Evolutionary conservation across 2,888 invertebrate species (phyloP), one percentile per base, ranked within the genome.

Genomic region (Drepanosiphum platanoidis): DNA sequence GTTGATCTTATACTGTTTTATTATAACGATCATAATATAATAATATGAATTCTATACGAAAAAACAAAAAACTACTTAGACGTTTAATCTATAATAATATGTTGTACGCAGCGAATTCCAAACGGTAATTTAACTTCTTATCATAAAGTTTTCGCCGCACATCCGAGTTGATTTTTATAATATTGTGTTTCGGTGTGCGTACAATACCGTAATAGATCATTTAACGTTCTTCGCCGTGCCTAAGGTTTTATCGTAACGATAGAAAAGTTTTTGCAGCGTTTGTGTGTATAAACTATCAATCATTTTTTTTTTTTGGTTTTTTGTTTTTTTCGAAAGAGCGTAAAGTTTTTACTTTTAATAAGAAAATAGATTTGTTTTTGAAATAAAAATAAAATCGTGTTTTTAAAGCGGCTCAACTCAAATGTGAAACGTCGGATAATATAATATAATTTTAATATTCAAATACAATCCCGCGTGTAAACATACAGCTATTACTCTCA

Each of bases 61-160:
- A 77, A 58, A 61, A 77, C 36, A 77, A 77, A 77, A 58, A 61
- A 77, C 36, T 27, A 77, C 61, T 77, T 36, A 13, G 64, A 30
- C 9, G 32, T 75, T 52, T 52, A 52, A 74, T 34, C 32, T n/a
- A 32, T 58, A 75, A 5, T n/a, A 52, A 13, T 52, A n/a, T 34
- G 1, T 7, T 75, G 11, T 75, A 75, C 58, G 30, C 32, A 22
- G 52, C 22, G 22, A 22, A 52, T 52, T 61, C 18, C 18, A 75
- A 77, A 27, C 9, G n/a, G 27, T 58, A 27, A 27, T 36, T 34
- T n/a, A 22, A 75, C 75, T 58, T 61, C 34, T 34, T 34, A 36
- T 27, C 22, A 34, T 27, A 77, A 77, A 61, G 34, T 77, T 61
- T 58, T 77, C 36, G 8, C 9, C 36, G 5, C 30, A 64, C 4